Evolutionary conservation across 2,113 vertebrate genomes (phyloP), one percentile per base, ranked within the genome.

Genomic region (Leptobrachium ailaonicum): DNA sequence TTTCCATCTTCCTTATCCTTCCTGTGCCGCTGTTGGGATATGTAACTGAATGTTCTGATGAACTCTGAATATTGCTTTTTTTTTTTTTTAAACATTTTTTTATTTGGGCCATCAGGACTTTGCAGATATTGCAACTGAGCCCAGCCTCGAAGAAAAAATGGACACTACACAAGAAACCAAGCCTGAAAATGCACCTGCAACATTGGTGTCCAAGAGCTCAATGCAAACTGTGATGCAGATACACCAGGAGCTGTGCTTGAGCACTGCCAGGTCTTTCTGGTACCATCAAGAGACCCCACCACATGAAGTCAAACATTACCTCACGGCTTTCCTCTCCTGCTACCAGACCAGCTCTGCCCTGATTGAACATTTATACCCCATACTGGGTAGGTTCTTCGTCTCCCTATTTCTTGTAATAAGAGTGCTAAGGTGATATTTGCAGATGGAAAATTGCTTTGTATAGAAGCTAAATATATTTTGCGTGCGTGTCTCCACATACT

Each of bases 281-380:
- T 98, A 98, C 85, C 94, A 89, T 2, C 86, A 92, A 83, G 83
- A 50, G 14, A 12, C 83, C 1, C 90, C 92, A 6, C 75, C 87
- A 79, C 88, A 90, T 80, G 89, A 90, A 83, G 82, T 88, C 80
- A 91, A 91, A 81, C 92, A 96, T 78, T 95, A 94, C 76, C 87
- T 99, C 83, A 91, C 79, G 47, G 84, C 94, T 11, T 92, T 99
- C 87, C 73, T 97, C 53, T 94, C 92, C n/a, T 97, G 95, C 87
- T 97, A 97, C 86, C 96, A 96, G 88, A 97, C 96, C n/a, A 94
- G 94, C 11, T 92, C 93, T 12, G 93, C 93, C 42, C 73, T 99
- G 76, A 91, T 98, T 72, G 88, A 95, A 20, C 91, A 87, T 41
- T 95, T 96, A 86, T 98, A 95, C 85, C 93, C 96, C 66, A 87